Evolutionary conservation across 2,113 vertebrate species (phyloP), one percentile per base, ranked within the genome.

Genomic region (Crotalus horridus): DNA sequence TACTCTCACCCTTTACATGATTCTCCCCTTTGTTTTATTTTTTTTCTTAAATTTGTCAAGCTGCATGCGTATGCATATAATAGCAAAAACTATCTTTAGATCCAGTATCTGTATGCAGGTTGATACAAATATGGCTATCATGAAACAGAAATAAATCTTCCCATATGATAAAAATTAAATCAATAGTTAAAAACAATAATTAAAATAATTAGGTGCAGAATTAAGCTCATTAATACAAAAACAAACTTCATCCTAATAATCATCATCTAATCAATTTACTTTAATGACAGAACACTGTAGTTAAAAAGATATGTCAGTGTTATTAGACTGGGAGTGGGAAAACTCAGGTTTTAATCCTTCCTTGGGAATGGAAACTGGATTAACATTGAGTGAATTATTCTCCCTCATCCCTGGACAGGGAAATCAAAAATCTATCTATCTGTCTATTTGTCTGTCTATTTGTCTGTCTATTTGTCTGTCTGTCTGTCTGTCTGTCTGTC

Each of bases 381-480:
- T 81, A 43, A 81, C 33, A 39, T 43, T 81, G 69, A 20, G 33
- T 7, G 20, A 74, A 81, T 81, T 39, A 39, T 81, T 81, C 69
- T 81, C 69, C 17, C 33, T 21, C 33, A 39, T 43, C 74, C 33
- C 33, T 81, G 6, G 64, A 17, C n/a, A 74, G n/a, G n/a, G n/a
- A 74, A 74, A 39, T 74, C 0, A 1, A 74, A 74, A 81, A 11
- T 26, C 61, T n/a, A 13, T n/a, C 61, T 24, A 2, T 59, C 21
- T 24, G 0, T 13, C 61, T n/a, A 0, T 64, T 11, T 29, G 0
- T 64, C 26, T 4, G 1, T 48, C 46, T 6, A 0, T 6, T 21
- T 0, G 2, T 23, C 56, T 1, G 12, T 29, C 46, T 1, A 9
- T 51, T 8, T 1, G 1, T 51, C 48, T 11, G 1, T 51, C 61